Base-by-base conservation (phyloP, 2,797 vertebrate species). In the Lepidocolaptes lacrymiger region DNA sequence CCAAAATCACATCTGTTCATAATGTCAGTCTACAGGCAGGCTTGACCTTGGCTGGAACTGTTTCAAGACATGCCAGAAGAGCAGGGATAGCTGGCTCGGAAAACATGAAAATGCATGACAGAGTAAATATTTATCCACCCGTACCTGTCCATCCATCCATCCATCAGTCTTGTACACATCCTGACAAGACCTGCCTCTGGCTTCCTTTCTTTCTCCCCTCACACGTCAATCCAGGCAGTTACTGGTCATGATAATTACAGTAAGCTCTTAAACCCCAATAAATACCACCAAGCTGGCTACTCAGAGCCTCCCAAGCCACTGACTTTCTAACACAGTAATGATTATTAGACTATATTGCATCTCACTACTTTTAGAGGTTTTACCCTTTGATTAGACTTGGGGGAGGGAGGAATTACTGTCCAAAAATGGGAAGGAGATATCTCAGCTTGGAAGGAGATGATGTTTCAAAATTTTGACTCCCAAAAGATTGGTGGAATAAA, bases 251-350 rank as follows among this genome's bases (percentile, higher is more conserved):
- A 91, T 91, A 96, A 96, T 94, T 95, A 90, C 39, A 64, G 73
- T 78, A 95, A 91, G 73, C 85, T 88, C 85, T 94, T 88, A 96
- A 94, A 93, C 93, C 90, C 59, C 75, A 94, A 85, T 93, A 95
- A 95, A 93, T 85, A 77, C 52, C 18, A 81, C 55, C 79, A 90
- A 94, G 83, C 83, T 81, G 76, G 90, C 90, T 90, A 90, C 52
- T 95, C 69, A 86, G 44, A 69, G 68, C 61, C 62, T 86, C 90
- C 56, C 46, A 39, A 64, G 46, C n/a, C 36, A 61, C 75, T 1
- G 24, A 81, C 69, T 94, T 93, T 88, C 62, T 90, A 75, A 75
- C 77, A 94, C 19, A 64, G n/a, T 64, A 74, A 74, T 56, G 52
- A 44, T 94, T 81, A 79, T 93, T 79, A 85, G 34, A 69, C 41